phyloP scores from a whole-genome alignment of 2,113 vertebrate genomes.

The Pachyramphus minor region DNA sequence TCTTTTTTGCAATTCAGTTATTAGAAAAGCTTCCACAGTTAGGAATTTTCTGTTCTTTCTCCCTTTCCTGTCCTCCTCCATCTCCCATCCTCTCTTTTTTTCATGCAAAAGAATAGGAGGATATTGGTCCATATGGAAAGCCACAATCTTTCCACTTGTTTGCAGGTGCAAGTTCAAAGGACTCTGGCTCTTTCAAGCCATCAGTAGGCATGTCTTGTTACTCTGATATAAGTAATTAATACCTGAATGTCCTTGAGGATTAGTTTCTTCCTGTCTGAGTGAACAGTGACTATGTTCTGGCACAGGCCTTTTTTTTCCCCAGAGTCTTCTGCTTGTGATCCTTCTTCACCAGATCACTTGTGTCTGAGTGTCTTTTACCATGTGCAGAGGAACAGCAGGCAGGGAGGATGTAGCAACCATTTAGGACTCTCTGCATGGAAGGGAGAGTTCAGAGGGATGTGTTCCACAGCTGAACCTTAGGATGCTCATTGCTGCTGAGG shows the following conservation, averaged over 20 bases:
- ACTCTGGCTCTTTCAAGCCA: not conserved
- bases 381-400: not conserved
- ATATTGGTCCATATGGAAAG: not conserved
- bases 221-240: not conserved
- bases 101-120: not conserved
- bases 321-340: not conserved
- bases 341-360: not conserved
- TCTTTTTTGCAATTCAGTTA: not conserved
- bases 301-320: not conserved
- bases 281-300: not conserved
- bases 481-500: not conserved
- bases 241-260: not conserved
- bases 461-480: not conserved
- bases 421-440: not conserved
- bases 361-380: not conserved
- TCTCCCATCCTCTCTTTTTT: not conserved
- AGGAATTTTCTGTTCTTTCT: not conserved
- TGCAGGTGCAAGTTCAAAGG: not conserved
- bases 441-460: not conserved
- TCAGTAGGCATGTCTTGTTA: not conserved
- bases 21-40: not conserved
- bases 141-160: not conserved
- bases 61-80: not conserved
- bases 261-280: not conserved
- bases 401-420: not conserved